Base-by-base conservation (phyloP, 2,113 vertebrate species). In the Mixornis gularis region DNA sequence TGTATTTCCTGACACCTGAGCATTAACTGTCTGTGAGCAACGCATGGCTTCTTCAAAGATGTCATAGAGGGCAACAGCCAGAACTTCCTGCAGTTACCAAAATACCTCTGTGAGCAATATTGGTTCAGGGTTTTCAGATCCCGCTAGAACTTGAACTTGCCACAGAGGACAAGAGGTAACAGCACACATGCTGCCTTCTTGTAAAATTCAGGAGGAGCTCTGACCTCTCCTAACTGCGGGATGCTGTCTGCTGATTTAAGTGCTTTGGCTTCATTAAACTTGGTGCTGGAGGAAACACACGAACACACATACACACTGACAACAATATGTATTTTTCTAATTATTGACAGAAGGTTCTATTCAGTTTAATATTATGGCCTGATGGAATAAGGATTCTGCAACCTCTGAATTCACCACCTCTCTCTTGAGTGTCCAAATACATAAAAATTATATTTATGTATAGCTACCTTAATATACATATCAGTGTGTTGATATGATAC, bases 1-100 rank as follows among this genome's bases (percentile, higher is more conserved):
- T 38, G 12, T 53, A 77, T 93, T 96, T 96, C 92, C 96, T 96
- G 96, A 70, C 89, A 93, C 92, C 92, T 89, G 89, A 82, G 52
- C 2, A 13, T 59, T 69, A 87, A 58, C 79, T 66, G 79, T 68
- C 76, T 43, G 34, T 17, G 48, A 83, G 55, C 62, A 92, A 52
- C 72, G 87, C 49, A 83, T 68, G 83, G 44, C 53, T 94, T 90
- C 66, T 89, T 90, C 90, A 89, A 76, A 83, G 40, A 89, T 55
- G 91, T 96, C 95, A 91, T 41, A 53, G 85, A 94, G 92, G 89
- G 90, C 77, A 94, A 63, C 56, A 71, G 78, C 71, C 95, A 95
- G 91, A 94, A 84, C 84, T 96, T 97, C 95, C 95, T 97, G 78
- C 27, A 51, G 64, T 62, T 81, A 85, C 88, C 78, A 90, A 88